These are phyloP conservation scores for Rotaria sp. DNA, from an alignment of 2,888 invertebrate genomes.

Conservation along the genomic window DNA sequence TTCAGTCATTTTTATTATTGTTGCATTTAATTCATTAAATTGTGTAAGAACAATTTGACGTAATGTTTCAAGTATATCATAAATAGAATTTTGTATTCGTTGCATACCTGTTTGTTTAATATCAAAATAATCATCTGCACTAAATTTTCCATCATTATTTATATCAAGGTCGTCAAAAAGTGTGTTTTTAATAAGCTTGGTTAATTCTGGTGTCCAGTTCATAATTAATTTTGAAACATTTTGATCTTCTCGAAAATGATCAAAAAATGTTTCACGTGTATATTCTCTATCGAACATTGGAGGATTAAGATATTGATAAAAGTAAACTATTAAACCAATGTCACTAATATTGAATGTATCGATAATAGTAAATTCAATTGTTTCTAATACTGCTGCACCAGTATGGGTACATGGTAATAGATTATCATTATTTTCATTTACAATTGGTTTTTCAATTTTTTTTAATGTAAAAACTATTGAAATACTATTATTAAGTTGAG, in stretches of 20 bases:
- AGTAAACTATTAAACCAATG: neutral
- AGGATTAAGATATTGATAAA: conserved; percentile 17
- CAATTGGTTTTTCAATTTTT: neutral
- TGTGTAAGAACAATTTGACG: neutral
- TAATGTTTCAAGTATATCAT: neutral
- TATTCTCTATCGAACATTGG: neutral
- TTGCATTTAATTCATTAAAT: conserved; percentile 20
- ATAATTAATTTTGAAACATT: neutral
- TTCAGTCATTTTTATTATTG: neutral
- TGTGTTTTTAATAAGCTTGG: neutral
- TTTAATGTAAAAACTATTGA: neutral
- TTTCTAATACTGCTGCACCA: neutral
- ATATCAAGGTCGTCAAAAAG: neutral
- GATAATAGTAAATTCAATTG: neutral
- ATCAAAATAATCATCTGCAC: neutral
- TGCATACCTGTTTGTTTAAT: neutral
- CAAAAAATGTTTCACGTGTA: neutral
- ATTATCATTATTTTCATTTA: neutral
- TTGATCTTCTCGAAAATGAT: neutral
- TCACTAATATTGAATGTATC: neutral
- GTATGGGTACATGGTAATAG: neutral
- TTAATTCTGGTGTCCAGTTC: neutral
- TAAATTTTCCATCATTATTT: neutral
- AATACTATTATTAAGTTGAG: neutral
- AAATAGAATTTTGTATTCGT: neutral